Conservation (phyloP, 2,888 invertebrate genomes). For the Fragum sueziense region DNA sequence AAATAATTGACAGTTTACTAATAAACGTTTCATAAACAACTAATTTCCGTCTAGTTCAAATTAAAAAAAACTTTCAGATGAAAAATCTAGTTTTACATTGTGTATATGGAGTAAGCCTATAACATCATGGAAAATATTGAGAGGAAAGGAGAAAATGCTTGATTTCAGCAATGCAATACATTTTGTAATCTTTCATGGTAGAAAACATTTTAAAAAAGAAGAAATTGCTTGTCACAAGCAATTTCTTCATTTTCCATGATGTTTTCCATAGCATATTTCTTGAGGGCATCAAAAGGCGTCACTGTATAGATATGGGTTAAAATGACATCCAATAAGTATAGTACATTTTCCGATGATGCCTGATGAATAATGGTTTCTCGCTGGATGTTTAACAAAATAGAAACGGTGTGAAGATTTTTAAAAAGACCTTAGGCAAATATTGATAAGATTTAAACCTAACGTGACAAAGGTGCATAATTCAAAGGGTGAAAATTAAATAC, state of each 20-base stretch:
- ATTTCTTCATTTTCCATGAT: too few relatives aligned
- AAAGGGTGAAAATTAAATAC: background rate
- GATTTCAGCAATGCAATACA: background rate
- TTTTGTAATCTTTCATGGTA: background rate
- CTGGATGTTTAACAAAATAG: background rate
- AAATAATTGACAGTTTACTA: too few relatives aligned
- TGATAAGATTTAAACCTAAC: background rate
- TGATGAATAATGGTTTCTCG: background rate
- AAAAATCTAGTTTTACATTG: too few relatives aligned
- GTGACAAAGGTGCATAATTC: background rate
- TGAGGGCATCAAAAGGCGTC: too few relatives aligned
- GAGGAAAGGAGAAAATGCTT: constrained; percentile 7
- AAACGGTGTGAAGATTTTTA: background rate
- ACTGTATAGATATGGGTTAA: too few relatives aligned
- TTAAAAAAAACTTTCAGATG: too few relatives aligned
- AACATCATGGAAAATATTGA: background rate
- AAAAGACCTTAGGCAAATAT: background rate
- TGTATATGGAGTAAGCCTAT: too few relatives aligned
- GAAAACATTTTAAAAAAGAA: background rate
- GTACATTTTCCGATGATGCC: background rate
- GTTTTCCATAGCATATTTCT: too few relatives aligned
- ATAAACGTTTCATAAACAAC: too few relatives aligned
- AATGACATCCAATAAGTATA: too few relatives aligned
- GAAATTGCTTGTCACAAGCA: background rate
- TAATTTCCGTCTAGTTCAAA: too few relatives aligned